phyloP scores from a whole-genome alignment of 2,888 invertebrate genomes.

The Aricia artaxerxes region DNA sequence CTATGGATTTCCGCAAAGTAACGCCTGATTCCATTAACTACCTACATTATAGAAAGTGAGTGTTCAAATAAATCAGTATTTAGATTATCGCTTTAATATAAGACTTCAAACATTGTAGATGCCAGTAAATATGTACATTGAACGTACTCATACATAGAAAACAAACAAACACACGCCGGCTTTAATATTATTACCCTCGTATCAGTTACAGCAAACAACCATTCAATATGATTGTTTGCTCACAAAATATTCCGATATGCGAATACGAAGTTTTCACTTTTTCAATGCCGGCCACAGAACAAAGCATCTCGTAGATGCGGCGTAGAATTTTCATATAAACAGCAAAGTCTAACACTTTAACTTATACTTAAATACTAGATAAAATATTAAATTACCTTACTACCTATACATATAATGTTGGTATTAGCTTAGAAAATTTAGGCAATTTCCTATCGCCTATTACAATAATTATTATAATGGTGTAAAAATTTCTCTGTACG shows the following conservation, averaged over 20 bases:
- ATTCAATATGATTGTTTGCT: constrained; percentile 42
- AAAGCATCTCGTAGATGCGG: neutral
- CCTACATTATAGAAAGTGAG: neutral
- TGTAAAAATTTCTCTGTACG: too few relatives aligned
- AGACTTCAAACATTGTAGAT: neutral
- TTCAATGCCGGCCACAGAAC: constrained; percentile 60
- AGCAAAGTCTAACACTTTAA: neutral
- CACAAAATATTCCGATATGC: constrained; percentile 40
- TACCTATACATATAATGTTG: too few relatives aligned
- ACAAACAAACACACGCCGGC: neutral
- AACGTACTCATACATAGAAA: neutral
- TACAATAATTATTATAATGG: too few relatives aligned
- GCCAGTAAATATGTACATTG: neutral
- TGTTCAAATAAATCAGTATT: neutral
- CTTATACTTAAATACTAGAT: too few relatives aligned
- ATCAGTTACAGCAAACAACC: constrained; percentile 42
- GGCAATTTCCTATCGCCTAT: too few relatives aligned
- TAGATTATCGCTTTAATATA: neutral
- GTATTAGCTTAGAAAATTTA: too few relatives aligned
- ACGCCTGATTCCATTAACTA: too few relatives aligned
- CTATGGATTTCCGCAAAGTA: too few relatives aligned
- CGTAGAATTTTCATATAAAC: neutral
- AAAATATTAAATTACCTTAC: too few relatives aligned
- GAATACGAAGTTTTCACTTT: constrained; percentile 59
- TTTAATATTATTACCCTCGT: constrained; percentile 39